Base-by-base conservation (phyloP, 2,113 vertebrate genomes). In the Eretmochelys imbricata region DNA sequence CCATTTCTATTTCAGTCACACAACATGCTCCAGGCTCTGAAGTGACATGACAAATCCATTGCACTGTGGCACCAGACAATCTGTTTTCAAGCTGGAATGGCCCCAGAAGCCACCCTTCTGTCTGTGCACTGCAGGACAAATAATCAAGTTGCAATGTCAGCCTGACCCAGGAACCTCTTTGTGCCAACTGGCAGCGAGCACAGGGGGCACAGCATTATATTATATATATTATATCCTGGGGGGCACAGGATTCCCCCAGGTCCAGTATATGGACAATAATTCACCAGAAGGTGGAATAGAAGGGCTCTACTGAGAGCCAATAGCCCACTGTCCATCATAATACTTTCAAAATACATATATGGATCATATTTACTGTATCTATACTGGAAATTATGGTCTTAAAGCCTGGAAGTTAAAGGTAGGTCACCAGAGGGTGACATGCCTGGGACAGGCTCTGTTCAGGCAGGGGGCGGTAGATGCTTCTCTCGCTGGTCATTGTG, bases 1-100 rank as follows among this genome's bases (percentile, higher is more conserved):
- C 96, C 53, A 38, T 97, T 97, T 96, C 95, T 96, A 96, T 97
- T 96, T 95, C 82, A 59, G 87, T 88, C 93, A 75, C 79, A 95
- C 89, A 93, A 69, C 80, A 10, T 62, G 80, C 55, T 96, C 90
- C 93, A 96, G 95, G 94, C 96, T 96, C 94, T 53, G 31, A 93
- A 88, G 53, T 46, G 24, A 94, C 81, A 98, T 46, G 24, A 94
- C 81, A 98, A 97, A 97, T 90, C 89, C 50, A 75, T 55, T 89
- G 27, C 83, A 89, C 65, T 86, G 80, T 87, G 62, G 55, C 93
- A 85, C 80, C n/a, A 96, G 90, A 88, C 97, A 96, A 96, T 97
- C 91, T 79, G 42, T 94, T 94, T 94, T 89, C 89, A 92, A 94
- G 27, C 81, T 89, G 80, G 57, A 91, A 59, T 86, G 89, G 93